A percentile compares a stretch with the other conserved stretches of the same genome.
Evolutionary conservation across 2,797 vertebrate genomes (phyloP).

Genomic region (Phataginus tricuspis): DNA sequence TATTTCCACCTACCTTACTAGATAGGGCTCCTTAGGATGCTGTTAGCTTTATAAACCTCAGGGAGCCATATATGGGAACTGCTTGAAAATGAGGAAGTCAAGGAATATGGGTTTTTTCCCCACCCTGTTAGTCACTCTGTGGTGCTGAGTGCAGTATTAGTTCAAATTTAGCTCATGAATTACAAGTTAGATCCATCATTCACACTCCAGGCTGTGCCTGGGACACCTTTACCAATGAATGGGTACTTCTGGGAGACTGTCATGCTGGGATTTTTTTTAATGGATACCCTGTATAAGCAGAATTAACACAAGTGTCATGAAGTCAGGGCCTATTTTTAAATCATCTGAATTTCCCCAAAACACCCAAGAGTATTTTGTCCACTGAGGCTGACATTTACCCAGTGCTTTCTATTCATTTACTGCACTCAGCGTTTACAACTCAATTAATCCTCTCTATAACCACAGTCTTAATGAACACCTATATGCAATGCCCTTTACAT

Average conservation of each 20-base stretch:
- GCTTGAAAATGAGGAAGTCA: conserved; percentile 37
- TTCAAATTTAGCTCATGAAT: conserved; percentile 71
- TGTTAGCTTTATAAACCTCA: conserved; percentile 55
- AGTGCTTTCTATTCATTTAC: conserved; percentile 43
- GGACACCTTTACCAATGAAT: background rate
- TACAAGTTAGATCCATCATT: conserved; percentile 69
- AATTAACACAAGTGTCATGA: conserved; percentile 24
- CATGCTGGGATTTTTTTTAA: background rate
- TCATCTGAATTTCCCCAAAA: conserved; percentile 10
- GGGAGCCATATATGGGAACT: conserved; percentile 42
- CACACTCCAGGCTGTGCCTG: conserved; percentile 59
- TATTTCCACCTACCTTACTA: conserved; percentile 55
- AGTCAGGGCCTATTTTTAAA: background rate
- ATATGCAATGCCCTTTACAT: background rate
- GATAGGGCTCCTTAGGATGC: conserved; percentile 32
- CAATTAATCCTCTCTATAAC: background rate
- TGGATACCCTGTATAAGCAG: background rate
- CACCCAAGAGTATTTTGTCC: conserved; percentile 25
- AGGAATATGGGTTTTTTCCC: conserved; percentile 39
- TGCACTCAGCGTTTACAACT: background rate
- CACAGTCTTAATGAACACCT: background rate
- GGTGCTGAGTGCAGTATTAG: conserved; percentile 51
- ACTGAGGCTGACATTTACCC: conserved; percentile 2
- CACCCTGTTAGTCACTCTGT: conserved; percentile 26
- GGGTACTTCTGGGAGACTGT: background rate